Evolutionary conservation across 2,888 invertebrate genomes (phyloP), one percentile per base, ranked within the genome.

Genomic region (Chydorus sphaericus): DNA sequence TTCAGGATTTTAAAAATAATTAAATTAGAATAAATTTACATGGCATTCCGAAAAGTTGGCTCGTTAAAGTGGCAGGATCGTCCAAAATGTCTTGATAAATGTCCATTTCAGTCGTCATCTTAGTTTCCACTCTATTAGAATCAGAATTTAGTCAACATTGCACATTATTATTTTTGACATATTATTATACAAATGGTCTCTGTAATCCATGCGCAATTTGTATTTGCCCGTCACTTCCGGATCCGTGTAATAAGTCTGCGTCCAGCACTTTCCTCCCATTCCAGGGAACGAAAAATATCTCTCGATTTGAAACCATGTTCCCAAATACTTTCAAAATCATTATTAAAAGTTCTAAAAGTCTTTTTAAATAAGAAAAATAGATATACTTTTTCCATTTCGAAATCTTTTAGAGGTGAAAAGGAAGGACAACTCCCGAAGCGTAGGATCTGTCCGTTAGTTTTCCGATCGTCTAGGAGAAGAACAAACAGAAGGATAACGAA

Each of bases 11-110:
- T 6, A 18, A 16, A 18, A 5, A n/a, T 1, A 26, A n/a, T 38
- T 26, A 4, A 26, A 29, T 16, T 14, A n/a, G n/a, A 36, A 44
- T 36, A 10, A 20, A 28, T n/a, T 54, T 48, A 57, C 57, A 54
- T 30, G 57, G 57, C 14, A 57, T 49, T 8, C 48, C 30, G 33
- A 54, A 54, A 20, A 48, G 28, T 28, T 48, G 39, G 14, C 37
- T 37, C 18, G 54, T 57, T 10, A 57, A 33, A 11, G 57, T 54
- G 18, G 54, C 57, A 30, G 57, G 57, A 39, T 57, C 57, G 14
- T 33, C 28, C 7, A 6, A 28, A 7, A 53, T 18, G 11, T 57
- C 48, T 54, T 57, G 57, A 18, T 54, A 57, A 48, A 57, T 54
- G 29, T 57, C 53, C 44, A 57, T 48, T 23, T 53, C 54, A 48